Evolutionary conservation across 1,140 invertebrate genomes (phyloP), one percentile per base, ranked within the genome.

Genomic region (Drosophila equinoxialis): DNA sequence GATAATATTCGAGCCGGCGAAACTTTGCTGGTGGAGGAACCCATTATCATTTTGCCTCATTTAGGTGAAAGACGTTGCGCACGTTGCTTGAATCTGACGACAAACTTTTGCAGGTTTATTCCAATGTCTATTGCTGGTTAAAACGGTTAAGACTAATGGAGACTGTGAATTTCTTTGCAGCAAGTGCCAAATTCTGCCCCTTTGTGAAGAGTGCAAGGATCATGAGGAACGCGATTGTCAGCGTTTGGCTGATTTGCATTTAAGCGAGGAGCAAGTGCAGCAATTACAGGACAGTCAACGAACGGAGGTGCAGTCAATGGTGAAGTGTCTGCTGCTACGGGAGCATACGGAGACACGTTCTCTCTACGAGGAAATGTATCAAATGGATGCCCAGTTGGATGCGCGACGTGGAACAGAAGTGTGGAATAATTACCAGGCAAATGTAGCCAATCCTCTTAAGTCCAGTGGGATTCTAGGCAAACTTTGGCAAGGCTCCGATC

Each of bases 131-230:
- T 8, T 30, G 30, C 13, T 30, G 7, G 2, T 30, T 59, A 1
- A 7, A 39, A 23, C n/a, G n/a, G n/a, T 11, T n/a, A 8, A 41
- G 54, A 65, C 60, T 63, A 13, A 39, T 51, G 57, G 74, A 62
- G 68, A 42, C 42, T 5, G 30, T 5, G 6, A 30, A 30, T 30
- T 30, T 30, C 30, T 33, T 45, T 10, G 35, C 58, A 92, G 91
- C 20, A 82, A 72, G 55, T 97, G 96, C 71, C 93, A 94, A 1
- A 95, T 96, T 93, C 94, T 95, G 1, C 93, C 94, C 1, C 96
- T 96, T 69, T 94, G 94, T 51, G 84, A 91, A 0, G 80, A 94
- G 51, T 97, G 96, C 83, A 76, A 92, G 5, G 94, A 95, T 1
- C 91, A 96, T 23, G 92, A 90, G 7, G 60, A 41, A 10, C 67